Percentiles rank a stretch among this genome's conserved stretches.
These are phyloP conservation scores for Pelagia noctiluca DNA, from an alignment of 30 jellyfish, hydroid and myxozoan species.

Conservation along the genomic window DNA sequence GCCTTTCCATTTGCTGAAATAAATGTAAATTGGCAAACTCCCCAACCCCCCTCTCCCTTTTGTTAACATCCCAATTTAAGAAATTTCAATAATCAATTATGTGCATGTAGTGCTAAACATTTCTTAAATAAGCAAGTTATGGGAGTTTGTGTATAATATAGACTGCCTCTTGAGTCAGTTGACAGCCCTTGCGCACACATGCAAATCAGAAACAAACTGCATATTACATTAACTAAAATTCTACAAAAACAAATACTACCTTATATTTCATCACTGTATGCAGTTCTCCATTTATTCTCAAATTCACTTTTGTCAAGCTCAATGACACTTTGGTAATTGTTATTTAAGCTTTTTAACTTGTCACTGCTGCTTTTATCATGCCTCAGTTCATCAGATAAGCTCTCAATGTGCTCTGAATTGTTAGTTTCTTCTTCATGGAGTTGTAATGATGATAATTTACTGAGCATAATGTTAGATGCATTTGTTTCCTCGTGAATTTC, in stretches of 20 bases:
- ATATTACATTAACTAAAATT: background rate
- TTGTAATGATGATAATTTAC: slow-evolving; percentile 57
- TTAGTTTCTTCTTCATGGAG: slow-evolving; percentile 39
- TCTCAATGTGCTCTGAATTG: slow-evolving; percentile 17
- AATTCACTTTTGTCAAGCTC: slow-evolving; percentile 52
- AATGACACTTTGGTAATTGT: slow-evolving; percentile 50
- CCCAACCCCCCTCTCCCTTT: no score
- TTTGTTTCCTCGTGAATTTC: slow-evolving; percentile 73
- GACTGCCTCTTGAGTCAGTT: no score
- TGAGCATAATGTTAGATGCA: slow-evolving; percentile 60
- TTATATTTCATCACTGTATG: slow-evolving; percentile 66
- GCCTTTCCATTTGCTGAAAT: no score
- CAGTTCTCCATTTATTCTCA: slow-evolving; percentile 61
- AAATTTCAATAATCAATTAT: no score
- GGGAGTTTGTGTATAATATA: no score
- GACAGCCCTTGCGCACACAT: no score
- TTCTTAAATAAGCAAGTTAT: no score
- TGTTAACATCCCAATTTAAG: no score
- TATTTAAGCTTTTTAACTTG: slow-evolving; percentile 2
- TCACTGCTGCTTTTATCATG: slow-evolving; percentile 9
- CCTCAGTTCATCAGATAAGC: background rate
- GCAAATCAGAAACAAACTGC: no score
- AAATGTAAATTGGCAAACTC: no score
- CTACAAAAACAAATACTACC: background rate
- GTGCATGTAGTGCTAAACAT: no score